Percentiles rank a stretch among this genome's conserved stretches.
Conservation (phyloP, 1,140 invertebrate species). For the Oryzaephilus surinamensis region DNA sequence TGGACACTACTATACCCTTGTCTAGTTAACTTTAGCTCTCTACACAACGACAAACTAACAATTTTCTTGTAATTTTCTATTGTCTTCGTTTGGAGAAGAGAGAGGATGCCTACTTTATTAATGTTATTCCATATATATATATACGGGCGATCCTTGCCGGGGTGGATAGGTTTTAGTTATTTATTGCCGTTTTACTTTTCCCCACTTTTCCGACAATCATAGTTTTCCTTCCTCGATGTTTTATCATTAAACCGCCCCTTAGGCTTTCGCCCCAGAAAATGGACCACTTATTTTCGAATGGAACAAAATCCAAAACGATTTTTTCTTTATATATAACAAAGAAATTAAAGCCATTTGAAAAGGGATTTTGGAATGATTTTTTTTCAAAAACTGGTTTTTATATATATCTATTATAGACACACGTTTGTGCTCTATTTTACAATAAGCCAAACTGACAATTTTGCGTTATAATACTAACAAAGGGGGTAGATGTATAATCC, state of each 20-base stretch:
- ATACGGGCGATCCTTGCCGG: not conserved
- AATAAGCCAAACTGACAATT: no score
- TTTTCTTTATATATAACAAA: no score
- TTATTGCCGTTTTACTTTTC: constrained; percentile 27
- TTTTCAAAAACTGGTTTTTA: no score
- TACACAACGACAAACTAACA: no score
- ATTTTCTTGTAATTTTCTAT: constrained; percentile 7
- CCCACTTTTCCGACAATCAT: constrained; percentile 31
- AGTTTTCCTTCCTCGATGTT: constrained; percentile 25
- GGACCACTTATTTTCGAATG: constrained; percentile 15
- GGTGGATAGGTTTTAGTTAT: constrained; percentile 15
- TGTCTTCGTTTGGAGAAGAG: constrained; percentile 8
- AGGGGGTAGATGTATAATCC: no score
- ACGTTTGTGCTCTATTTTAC: no score
- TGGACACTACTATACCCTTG: constrained; percentile 17
- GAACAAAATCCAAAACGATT: no score
- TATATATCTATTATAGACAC: no score
- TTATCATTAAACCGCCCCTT: constrained; percentile 22
- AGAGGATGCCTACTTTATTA: constrained; percentile 10
- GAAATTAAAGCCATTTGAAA: no score
- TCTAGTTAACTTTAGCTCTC: constrained; percentile 6
- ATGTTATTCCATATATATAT: not conserved
- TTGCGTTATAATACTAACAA: no score
- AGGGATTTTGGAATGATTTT: no score
- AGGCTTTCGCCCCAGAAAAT: constrained; percentile 13